Evolutionary conservation across 35 echinoderm and acorn worm species (phyloP).

Genomic region (Apostichopus parvimensis): DNA sequence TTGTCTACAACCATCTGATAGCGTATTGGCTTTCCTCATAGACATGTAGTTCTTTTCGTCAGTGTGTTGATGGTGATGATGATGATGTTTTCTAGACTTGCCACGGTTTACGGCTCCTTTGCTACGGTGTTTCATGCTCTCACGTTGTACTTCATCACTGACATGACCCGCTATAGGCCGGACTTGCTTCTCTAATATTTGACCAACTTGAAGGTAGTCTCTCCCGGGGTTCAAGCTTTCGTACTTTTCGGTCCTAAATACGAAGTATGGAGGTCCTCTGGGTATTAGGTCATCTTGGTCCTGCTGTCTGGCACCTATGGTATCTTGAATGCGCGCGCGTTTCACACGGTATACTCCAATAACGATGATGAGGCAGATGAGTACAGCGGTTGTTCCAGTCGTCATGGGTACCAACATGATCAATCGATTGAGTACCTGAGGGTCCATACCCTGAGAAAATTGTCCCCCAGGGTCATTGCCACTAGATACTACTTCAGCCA

Average conservation of each 20-base stretch:
- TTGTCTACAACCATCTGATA: too few relatives aligned
- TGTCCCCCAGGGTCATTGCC: background rate
- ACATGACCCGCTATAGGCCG: background rate
- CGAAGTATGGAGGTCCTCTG: background rate
- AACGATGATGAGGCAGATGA: slow-evolving; percentile 16
- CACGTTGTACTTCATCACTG: background rate
- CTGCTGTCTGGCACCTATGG: background rate
- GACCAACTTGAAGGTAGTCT: background rate
- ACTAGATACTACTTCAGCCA: slow-evolving; percentile 26
- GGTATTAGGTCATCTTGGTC: background rate
- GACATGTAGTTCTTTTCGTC: background rate
- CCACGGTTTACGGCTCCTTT: background rate
- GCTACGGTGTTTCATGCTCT: slow-evolving; percentile 1
- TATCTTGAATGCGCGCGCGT: background rate
- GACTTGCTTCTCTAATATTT: background rate
- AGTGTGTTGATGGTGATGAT: background rate
- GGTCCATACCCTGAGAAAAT: background rate
- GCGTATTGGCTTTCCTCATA: background rate
- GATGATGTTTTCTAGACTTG: slow-evolving; percentile 4
- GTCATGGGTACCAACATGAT: slow-evolving; percentile 11
- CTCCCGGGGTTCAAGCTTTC: background rate
- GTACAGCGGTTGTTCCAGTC: background rate
- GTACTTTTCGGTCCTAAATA: slow-evolving; percentile 18
- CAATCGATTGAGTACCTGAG: background rate
- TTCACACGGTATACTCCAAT: slow-evolving; percentile 32